phyloP scores from a whole-genome alignment of 2,888 invertebrate genomes.

The Hypselothyrea guttata region DNA sequence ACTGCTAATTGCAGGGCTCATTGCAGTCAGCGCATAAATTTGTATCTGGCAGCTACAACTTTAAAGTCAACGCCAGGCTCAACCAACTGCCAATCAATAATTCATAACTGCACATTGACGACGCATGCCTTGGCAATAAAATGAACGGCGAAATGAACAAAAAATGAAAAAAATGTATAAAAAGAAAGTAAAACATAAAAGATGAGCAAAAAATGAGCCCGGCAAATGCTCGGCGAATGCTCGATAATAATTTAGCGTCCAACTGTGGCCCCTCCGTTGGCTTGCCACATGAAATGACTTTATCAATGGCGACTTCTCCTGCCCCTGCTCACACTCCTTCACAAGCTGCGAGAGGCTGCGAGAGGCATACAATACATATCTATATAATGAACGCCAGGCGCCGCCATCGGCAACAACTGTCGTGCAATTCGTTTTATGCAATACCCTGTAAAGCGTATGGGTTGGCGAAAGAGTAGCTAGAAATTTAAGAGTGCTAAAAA shows the following conservation, averaged over 20 bases:
- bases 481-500: background rate
- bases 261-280: background rate
- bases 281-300: constrained; percentile 62
- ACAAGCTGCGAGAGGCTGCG: constrained; percentile 6
- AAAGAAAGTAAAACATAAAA: constrained; percentile 16
- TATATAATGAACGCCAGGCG: constrained; percentile 67
- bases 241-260: constrained; percentile 10
- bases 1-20: constrained; percentile 21
- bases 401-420: constrained; percentile 63
- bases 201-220: background rate
- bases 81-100: constrained; percentile 69
- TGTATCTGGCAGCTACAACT: constrained; percentile 34
- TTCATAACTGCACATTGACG: constrained; percentile 72
- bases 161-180: no score
- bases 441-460: constrained; percentile 17
- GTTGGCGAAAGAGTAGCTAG: background rate
- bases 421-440: constrained; percentile 40
- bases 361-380: constrained; percentile 12
- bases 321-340: background rate
- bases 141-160: constrained; percentile 70
- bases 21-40: background rate
- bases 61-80: background rate
- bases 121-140: constrained; percentile 66
- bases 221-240: constrained; percentile 49
- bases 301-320: constrained; percentile 62